Conservation (phyloP, 2,797 vertebrate genomes). For the Limnodromus scolopaceus region DNA sequence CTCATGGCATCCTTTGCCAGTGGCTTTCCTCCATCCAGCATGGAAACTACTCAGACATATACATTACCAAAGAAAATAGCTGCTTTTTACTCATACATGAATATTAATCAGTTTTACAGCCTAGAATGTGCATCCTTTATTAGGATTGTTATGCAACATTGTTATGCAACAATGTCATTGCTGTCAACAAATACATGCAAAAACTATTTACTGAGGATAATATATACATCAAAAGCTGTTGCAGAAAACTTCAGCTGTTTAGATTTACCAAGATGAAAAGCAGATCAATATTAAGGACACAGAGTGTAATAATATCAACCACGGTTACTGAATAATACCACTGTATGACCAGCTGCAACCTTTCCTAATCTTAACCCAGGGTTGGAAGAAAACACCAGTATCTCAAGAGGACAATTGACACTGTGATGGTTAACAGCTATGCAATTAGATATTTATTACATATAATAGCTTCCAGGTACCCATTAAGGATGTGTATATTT, state of each 20-base stretch:
- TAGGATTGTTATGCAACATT: background rate
- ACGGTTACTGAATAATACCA: background rate
- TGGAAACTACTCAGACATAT: background rate
- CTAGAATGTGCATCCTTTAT: background rate
- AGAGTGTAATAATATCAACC: background rate
- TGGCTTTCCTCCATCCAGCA: accelerated
- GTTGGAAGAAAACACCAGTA: background rate
- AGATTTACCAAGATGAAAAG: background rate
- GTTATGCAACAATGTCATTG: background rate
- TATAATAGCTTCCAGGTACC: background rate
- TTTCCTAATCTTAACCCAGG: background rate
- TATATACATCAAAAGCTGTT: background rate
- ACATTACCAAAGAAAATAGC: background rate
- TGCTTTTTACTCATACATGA: background rate
- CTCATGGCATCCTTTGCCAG: background rate
- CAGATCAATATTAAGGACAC: background rate
- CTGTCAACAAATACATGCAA: background rate
- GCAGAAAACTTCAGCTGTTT: background rate
- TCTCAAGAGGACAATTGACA: background rate
- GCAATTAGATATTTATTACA: background rate
- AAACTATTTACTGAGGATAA: background rate
- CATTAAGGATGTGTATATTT: background rate
- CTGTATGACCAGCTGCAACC: background rate
- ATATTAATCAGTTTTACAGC: background rate
- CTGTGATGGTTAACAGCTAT: background rate